A percentile compares a stretch with the other conserved stretches of the same genome.
Conservation (phyloP, 2,113 vertebrate genomes). For the Ctenomys sociabilis region DNA sequence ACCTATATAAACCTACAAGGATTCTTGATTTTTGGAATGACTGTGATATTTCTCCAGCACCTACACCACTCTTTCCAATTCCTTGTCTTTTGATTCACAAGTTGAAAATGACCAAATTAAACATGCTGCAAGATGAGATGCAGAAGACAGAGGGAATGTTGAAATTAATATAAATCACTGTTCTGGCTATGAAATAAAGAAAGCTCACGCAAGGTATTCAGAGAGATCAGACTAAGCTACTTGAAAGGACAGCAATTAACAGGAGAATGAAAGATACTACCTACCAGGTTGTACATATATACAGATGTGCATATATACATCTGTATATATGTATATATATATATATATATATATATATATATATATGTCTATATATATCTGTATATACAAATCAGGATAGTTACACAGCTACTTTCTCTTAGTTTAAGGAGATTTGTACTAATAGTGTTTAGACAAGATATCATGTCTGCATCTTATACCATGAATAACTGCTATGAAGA, state of each 20-base stretch:
- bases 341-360: too few relatives aligned
- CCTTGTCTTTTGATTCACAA: slow-evolving; percentile 2
- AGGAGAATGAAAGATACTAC: slow-evolving; percentile 17
- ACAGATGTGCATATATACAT: too few relatives aligned
- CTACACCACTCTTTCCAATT: not conserved
- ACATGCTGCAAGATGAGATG: not conserved
- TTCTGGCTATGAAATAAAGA: not conserved
- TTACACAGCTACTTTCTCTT: too few relatives aligned
- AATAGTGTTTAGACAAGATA: too few relatives aligned
- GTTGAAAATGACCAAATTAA: slow-evolving; percentile 43
- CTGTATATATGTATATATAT: too few relatives aligned
- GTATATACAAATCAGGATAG: too few relatives aligned
- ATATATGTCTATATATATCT: too few relatives aligned
- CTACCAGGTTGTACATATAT: too few relatives aligned
- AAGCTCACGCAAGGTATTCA: not conserved
- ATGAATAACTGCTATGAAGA: too few relatives aligned
- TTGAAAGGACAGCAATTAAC: slow-evolving; percentile 38
- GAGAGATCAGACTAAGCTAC: slow-evolving; percentile 55
- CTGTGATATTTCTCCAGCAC: not conserved
- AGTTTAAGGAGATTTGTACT: too few relatives aligned
- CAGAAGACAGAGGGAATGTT: slow-evolving; percentile 30
- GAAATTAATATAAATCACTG: slow-evolving; percentile 36
- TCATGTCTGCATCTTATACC: too few relatives aligned
- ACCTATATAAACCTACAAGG: not conserved
- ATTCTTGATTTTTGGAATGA: not conserved